Evolutionary conservation across 2,797 vertebrate species (phyloP), one percentile per base, ranked within the genome.

Genomic region (Chanos chanos): DNA sequence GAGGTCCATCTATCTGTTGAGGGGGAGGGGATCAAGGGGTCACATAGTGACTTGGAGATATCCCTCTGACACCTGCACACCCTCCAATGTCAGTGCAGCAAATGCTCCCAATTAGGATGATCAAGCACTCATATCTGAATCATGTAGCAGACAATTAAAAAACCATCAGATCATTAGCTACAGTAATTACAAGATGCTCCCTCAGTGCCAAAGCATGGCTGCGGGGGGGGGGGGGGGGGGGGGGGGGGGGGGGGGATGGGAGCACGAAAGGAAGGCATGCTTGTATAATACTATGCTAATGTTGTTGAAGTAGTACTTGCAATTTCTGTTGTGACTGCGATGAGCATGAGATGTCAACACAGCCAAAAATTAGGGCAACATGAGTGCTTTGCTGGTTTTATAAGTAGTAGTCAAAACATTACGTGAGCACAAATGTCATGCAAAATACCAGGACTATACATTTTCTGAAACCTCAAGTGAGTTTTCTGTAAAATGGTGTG

Each of bases 171-270:
- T 40, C 6, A n/a, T 65, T 48, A 47, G 9, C 12, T 39, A 44
- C 30, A 33, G 0, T 66, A 61, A 70, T 70, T 69, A 67, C 52
- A 27, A 18, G 44, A 60, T 43, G 51, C 47, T 63, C 61, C 58
- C 62, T 34, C 2, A 15, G 28, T 18, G n/a, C 13, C 27, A 51
- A 15, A 45, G 12, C 12, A 52, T 0, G 30, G 52, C 24, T 25
- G 3, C 1, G 30, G 41, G 33, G 36, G 36, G 34, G 49, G 19
- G 4, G 2, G 33, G 30, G 40, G 28, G 41, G 33, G 36, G 36
- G 34, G 49, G 19, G 4, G 2, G 33, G 30, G 40, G 34, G 36
- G 37, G 45, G 37, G 34, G 16, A 45, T 53, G 45, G 22, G 12
- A 4, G 9, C 3, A 25, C 12, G 45, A 45, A 22, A 25, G 25